Evolutionary conservation across 2,113 vertebrate species (phyloP).

Genomic region (Eulemur macaco): DNA sequence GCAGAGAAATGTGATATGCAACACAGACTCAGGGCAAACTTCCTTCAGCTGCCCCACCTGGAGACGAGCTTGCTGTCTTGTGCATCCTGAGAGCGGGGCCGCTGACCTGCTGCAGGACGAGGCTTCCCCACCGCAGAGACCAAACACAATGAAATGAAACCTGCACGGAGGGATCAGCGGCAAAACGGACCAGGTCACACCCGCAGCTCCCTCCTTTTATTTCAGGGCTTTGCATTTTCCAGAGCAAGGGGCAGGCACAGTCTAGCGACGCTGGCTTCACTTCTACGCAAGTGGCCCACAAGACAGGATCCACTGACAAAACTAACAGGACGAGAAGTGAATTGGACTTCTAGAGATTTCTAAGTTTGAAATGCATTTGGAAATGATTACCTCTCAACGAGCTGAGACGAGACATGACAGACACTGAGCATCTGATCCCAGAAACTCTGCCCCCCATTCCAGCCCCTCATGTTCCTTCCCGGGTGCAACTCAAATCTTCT

Average conservation of each 20-base stretch:
- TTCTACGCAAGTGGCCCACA: no score
- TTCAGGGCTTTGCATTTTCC: background rate
- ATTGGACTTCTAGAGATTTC: background rate
- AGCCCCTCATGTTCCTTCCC: background rate
- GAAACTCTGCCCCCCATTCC: rapidly evolving
- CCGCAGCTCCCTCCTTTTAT: background rate
- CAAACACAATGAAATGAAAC: background rate
- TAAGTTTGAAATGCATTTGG: background rate
- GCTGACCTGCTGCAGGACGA: background rate
- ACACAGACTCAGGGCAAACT: background rate
- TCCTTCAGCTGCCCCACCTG: background rate
- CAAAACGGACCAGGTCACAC: background rate
- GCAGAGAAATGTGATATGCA: slow-evolving; percentile 26
- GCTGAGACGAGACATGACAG: background rate
- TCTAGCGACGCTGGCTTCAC: rapidly evolving
- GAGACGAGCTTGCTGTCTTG: background rate
- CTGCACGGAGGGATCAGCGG: rapidly evolving
- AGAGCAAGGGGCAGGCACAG: background rate
- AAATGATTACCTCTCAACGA: background rate
- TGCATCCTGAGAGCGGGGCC: background rate
- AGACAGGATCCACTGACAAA: background rate
- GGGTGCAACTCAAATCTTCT: background rate
- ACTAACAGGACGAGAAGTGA: background rate
- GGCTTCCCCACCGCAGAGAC: background rate
- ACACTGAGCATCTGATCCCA: background rate